phyloP scores from a whole-genome alignment of 2,113 vertebrate species.

The Empidonax alnorum region DNA sequence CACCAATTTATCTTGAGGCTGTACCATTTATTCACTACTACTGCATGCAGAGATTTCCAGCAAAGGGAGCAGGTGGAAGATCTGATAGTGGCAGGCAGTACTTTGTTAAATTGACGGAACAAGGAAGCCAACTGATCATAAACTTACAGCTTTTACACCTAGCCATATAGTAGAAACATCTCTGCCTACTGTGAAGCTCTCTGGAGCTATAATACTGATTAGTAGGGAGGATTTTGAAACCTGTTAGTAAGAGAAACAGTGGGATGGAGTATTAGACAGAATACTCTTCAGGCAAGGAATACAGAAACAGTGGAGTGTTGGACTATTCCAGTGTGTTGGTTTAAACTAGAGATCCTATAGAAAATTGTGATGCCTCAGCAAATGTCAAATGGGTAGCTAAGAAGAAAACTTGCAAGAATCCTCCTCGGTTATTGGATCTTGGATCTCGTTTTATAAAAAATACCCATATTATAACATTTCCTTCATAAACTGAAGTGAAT shows the following conservation, averaged over 20 bases:
- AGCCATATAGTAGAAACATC: neutral
- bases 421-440: neutral
- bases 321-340: neutral
- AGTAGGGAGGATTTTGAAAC: neutral
- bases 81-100: neutral
- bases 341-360: neutral
- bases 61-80: conserved; percentile 27
- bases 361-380: rapidly evolving
- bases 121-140: neutral
- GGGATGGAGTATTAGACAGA: neutral
- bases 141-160: conserved; percentile 12
- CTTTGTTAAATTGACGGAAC: conserved; percentile 20
- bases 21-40: neutral
- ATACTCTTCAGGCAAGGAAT: neutral
- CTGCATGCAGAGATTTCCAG: conserved; percentile 16
- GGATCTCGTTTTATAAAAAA: neutral
- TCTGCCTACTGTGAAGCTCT: neutral
- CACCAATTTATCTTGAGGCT: conserved; percentile 9
- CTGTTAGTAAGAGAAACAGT: neutral
- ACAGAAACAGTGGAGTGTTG: neutral
- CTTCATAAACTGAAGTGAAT: neutral
- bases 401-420: neutral
- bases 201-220: neutral
- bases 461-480: neutral
- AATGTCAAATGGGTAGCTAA: neutral